Conservation (phyloP, 1,140 invertebrate genomes). For the Hyles euphorbiae region DNA sequence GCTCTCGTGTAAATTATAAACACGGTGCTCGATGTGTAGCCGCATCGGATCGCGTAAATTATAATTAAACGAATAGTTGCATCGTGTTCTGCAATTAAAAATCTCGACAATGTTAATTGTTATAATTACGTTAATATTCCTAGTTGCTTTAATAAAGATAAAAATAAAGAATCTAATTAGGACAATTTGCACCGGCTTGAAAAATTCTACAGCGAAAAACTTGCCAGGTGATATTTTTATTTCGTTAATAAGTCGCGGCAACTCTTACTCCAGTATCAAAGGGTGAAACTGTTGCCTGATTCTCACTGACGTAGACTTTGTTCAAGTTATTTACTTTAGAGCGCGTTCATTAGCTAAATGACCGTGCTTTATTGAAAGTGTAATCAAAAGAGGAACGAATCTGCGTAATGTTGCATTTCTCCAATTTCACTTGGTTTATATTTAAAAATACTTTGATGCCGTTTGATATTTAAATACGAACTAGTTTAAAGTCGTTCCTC, state of each 20-base stretch:
- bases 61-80: too few species aligned
- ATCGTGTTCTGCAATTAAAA: too few species aligned
- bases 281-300: conserved; percentile 40
- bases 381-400: conserved; percentile 40
- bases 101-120: too few species aligned
- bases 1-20: conserved; percentile 65
- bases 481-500: too few species aligned
- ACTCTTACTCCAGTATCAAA: conserved; percentile 45
- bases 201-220: conserved; percentile 6
- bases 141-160: background rate
- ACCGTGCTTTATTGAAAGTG: conserved; percentile 56
- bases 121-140: background rate
- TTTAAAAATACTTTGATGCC: too few species aligned
- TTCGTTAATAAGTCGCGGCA: conserved; percentile 33
- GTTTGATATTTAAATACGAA: too few species aligned
- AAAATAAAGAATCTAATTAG: background rate
- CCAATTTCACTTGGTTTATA: conserved; percentile 1
- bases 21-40: conserved; percentile 27
- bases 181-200: background rate
- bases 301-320: conserved; percentile 55
- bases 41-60: too few species aligned
- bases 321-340: conserved; percentile 62
- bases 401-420: conserved; percentile 12
- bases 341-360: conserved; percentile 64
- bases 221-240: conserved; percentile 31